Evolutionary conservation across 2,797 vertebrate genomes (phyloP), one percentile per base, ranked within the genome.

Genomic region (Artibeus lituratus): DNA sequence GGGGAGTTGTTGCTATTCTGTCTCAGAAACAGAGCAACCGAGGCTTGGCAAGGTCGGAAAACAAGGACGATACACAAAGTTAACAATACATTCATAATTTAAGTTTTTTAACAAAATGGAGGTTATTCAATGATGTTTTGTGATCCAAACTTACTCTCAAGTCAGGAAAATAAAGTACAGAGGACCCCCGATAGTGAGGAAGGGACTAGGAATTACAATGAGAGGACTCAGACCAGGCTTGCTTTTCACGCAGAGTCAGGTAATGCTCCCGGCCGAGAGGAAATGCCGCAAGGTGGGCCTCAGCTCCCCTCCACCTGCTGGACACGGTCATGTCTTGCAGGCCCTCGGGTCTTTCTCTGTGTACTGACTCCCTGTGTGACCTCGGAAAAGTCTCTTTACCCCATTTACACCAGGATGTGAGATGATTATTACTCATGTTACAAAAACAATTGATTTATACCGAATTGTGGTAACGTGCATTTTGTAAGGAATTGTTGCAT

Each of bases 101-200:
- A n/a, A n/a, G n/a, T 51, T 72, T 83, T 62, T 42, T 42, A 76
- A 62, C 22, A 65, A 87, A 80, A 29, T 19, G 11, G 21, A 53
- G 7, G 2, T 42, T 84, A 29, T 69, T 22, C 26, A 76, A n/a
- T 8, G 29, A 16, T 72, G 47, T 24, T 51, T 51, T 53, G 18
- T 21, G 21, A 90, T 77, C 10, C 19, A 87, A 91, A 94, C 21
- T 39, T 85, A 35, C 59, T 69, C 82, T n/a, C 12, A 32, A 57
- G 19, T 19, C 49, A 92, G 51, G 16, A 78, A 74, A 32, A 88
- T 26, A 62, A 59, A 87, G 10, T 37, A 32, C 47, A 62, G 49
- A 78, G 0, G 35, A 53, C 15, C 39, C 35, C 22, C 53, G n/a
- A 8, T 10, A 11, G 11, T 67, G 67, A 84, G 24, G 14, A 67